Evolutionary conservation across 1,140 invertebrate species (phyloP).

Genomic region (Sminthurides bifidus): DNA sequence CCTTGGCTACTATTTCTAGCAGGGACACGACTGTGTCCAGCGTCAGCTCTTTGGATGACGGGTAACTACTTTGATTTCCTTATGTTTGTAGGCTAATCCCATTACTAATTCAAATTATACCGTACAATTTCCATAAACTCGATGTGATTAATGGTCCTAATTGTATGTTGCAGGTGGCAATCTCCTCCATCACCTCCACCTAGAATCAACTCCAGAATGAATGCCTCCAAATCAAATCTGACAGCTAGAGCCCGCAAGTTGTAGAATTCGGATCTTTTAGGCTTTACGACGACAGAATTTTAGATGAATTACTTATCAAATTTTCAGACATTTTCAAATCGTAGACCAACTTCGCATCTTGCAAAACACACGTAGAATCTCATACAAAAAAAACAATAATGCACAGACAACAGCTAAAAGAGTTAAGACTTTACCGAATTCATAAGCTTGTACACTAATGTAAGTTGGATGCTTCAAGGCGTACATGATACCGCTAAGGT

Average conservation of each 20-base stretch:
- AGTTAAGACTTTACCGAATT: no score
- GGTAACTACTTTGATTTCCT: constrained; percentile 12
- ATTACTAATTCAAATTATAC: not conserved
- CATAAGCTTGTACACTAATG: no score
- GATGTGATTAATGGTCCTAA: not conserved
- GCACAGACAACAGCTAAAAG: no score
- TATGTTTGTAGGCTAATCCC: not conserved
- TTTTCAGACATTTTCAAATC: not conserved
- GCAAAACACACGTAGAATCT: not conserved
- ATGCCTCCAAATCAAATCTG: constrained; percentile 21
- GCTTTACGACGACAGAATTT: not conserved
- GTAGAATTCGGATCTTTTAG: constrained; percentile 1
- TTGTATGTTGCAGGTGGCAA: constrained; percentile 28
- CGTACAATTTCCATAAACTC: not conserved
- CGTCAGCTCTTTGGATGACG: constrained; percentile 30
- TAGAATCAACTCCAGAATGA: constrained; percentile 22
- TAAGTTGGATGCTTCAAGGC: no score
- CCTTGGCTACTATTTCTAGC: constrained; percentile 30
- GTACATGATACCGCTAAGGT: no score
- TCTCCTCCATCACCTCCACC: constrained; percentile 30
- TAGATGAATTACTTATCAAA: not conserved
- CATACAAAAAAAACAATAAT: no score
- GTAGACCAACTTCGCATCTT: not conserved
- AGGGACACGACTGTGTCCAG: constrained; percentile 31
- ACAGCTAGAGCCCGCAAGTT: constrained; percentile 22